Percentiles rank a stretch among this genome's conserved stretches.
These are phyloP conservation scores for Luperina nickerlii DNA, from an alignment of 2,888 invertebrate genomes.

Conservation along the genomic window DNA sequence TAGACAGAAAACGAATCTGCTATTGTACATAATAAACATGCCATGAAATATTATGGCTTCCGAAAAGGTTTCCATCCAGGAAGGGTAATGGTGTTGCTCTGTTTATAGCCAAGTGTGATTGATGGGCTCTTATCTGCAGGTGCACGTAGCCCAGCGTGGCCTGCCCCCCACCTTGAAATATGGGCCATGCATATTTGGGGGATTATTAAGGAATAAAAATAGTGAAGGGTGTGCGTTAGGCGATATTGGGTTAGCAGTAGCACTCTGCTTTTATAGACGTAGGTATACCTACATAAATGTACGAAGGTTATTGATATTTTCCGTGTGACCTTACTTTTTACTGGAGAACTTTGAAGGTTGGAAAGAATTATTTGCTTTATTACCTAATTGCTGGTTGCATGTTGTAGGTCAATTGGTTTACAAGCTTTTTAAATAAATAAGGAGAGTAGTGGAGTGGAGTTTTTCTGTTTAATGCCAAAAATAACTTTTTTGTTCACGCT, in stretches of 20 bases:
- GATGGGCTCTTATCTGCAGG: slow-evolving; percentile 85
- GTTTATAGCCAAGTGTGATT: slow-evolving; percentile 87
- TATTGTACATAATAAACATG: slow-evolving; percentile 68
- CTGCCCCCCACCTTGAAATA: slow-evolving; percentile 75
- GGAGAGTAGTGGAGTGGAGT: slow-evolving; percentile 12
- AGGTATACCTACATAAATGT: not conserved
- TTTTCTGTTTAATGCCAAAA: slow-evolving; percentile 31
- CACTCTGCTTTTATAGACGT: slow-evolving; percentile 31
- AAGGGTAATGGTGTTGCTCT: slow-evolving; percentile 68
- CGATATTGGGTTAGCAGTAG: slow-evolving; percentile 44
- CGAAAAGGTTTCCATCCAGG: slow-evolving; percentile 61
- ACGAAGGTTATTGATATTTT: slow-evolving; percentile 37
- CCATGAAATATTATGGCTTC: slow-evolving; percentile 76
- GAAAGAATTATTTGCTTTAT: slow-evolving; percentile 38
- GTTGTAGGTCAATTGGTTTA: slow-evolving; percentile 56
- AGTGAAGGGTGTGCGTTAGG: slow-evolving; percentile 58
- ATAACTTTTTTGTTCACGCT: slow-evolving; percentile 27
- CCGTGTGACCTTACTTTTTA: slow-evolving; percentile 27
- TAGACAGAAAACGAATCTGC: slow-evolving; percentile 37
- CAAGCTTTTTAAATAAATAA: slow-evolving; percentile 47
- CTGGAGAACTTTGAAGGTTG: slow-evolving; percentile 41
- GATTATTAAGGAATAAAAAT: slow-evolving; percentile 62
- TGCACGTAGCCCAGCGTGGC: slow-evolving; percentile 72
- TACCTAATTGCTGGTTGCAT: slow-evolving; percentile 53
- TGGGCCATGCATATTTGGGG: slow-evolving; percentile 79